These are phyloP conservation scores for Takifugu ocellatus DNA, from an alignment of 2,797 vertebrate genomes.

Conservation along the genomic window DNA sequence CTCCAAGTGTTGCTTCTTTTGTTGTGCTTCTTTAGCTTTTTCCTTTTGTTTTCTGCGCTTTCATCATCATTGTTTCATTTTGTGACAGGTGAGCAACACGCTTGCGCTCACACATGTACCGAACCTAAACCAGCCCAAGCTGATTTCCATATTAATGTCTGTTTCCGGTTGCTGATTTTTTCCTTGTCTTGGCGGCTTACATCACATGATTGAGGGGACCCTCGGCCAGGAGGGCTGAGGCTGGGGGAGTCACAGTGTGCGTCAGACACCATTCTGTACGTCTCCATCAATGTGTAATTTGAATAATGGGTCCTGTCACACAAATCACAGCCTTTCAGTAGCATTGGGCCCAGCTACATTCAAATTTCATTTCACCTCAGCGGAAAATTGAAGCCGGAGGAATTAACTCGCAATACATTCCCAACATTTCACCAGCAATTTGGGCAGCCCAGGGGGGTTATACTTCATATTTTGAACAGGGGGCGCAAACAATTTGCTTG, in stretches of 20 bases:
- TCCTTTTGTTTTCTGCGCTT: conserved; percentile 14
- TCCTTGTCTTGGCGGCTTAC: conserved; percentile 47
- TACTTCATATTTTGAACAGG: conserved; percentile 59
- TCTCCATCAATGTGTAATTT: conserved; percentile 66
- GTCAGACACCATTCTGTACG: conserved; percentile 67
- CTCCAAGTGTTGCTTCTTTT: background rate
- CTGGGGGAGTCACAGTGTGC: conserved; percentile 23
- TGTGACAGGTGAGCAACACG: conserved; percentile 4
- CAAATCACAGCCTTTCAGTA: conserved; percentile 65
- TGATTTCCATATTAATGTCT: conserved; percentile 59
- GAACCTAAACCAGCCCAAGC: conserved; percentile 13
- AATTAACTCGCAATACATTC: conserved; percentile 71
- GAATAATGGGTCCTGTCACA: conserved; percentile 71
- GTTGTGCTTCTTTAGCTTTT: conserved; percentile 2
- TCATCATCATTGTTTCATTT: conserved; percentile 6
- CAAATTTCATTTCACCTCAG: conserved; percentile 63
- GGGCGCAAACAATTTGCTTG: conserved; percentile 74
- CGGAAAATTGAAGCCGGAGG: conserved; percentile 63
- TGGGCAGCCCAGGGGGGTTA: conserved; percentile 45
- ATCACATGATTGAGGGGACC: conserved; percentile 47
- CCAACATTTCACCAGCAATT: conserved; percentile 71
- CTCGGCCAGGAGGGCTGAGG: conserved; percentile 30
- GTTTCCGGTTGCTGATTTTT: conserved; percentile 35
- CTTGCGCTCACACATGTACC: conserved; percentile 9
- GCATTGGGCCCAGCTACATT: conserved; percentile 62